Evolutionary conservation across 2,888 invertebrate species (phyloP).

Genomic region (Aplocera efformata): DNA sequence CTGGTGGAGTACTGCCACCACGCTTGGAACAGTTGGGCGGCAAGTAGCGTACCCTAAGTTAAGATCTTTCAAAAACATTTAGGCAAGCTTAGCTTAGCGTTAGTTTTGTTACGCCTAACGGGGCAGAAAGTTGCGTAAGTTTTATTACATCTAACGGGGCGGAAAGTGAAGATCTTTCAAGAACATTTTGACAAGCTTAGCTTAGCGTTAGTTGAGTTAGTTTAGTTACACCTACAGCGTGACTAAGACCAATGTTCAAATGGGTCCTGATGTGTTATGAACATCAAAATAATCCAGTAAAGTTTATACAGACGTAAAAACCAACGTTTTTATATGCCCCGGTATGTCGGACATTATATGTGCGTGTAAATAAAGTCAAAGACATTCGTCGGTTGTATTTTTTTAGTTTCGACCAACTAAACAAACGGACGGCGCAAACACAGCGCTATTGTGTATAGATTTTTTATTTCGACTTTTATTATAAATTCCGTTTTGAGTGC

Average conservation of each 20-base stretch:
- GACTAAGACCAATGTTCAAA: neutral
- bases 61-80: no score
- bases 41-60: no score
- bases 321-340: slow-evolving; percentile 35
- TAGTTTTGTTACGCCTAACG: no score
- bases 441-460: slow-evolving; percentile 26
- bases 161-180: no score
- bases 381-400: slow-evolving; percentile 50
- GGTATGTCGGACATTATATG: slow-evolving; percentile 37
- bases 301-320: slow-evolving; percentile 33
- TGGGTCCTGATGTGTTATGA: slow-evolving; percentile 10
- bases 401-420: slow-evolving; percentile 55
- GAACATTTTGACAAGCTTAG: no score
- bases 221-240: no score
- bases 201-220: no score
- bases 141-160: no score
- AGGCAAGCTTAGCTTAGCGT: no score
- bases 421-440: slow-evolving; percentile 56
- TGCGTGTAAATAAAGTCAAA: slow-evolving; percentile 39
- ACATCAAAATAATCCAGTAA: slow-evolving; percentile 23
- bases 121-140: no score
- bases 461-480: slow-evolving; percentile 21
- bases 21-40: no score
- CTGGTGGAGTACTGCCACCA: no score
- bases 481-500: slow-evolving; percentile 16